Percentiles rank a stretch among this genome's conserved stretches.
Conservation (phyloP, 2,888 invertebrate genomes). For the Hedychridium roseum region DNA sequence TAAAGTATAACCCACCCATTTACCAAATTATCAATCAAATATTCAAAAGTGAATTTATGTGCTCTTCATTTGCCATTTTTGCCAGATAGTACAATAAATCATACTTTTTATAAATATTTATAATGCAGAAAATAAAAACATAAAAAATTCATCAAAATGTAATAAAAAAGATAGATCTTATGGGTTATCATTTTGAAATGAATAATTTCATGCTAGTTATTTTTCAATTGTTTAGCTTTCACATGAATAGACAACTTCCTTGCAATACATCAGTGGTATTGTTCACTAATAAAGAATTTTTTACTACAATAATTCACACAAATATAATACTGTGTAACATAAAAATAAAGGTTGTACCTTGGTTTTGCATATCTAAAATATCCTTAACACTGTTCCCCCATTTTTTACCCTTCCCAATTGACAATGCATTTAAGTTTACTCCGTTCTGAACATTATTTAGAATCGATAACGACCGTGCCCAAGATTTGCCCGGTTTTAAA, state of each 20-base stretch:
- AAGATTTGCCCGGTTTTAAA: slow-evolving; percentile 73
- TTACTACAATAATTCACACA: slow-evolving; percentile 17
- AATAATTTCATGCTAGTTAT: too few relatives aligned
- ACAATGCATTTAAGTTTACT: slow-evolving; percentile 63
- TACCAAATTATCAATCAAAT: slow-evolving; percentile 51
- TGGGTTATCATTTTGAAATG: slow-evolving; percentile 32
- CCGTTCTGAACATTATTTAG: slow-evolving; percentile 66
- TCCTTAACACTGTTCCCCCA: slow-evolving; percentile 68
- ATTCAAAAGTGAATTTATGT: too few relatives aligned
- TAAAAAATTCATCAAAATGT: slow-evolving; percentile 12
- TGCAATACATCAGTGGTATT: slow-evolving; percentile 5
- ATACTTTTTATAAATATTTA: slow-evolving; percentile 4
- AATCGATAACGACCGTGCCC: slow-evolving; percentile 73
- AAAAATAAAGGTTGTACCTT: too few relatives aligned
- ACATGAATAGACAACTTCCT: slow-evolving; percentile 12
- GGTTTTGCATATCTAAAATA: slow-evolving; percentile 67
- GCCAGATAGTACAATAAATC: slow-evolving; percentile 2
- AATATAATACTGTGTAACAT: slow-evolving; percentile 29
- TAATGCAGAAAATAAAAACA: neutral
- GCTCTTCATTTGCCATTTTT: too few relatives aligned
- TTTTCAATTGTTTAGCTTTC: slow-evolving; percentile 10
- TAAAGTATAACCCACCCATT: slow-evolving; percentile 67
- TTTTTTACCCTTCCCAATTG: slow-evolving; percentile 66
- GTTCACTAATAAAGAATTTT: slow-evolving; percentile 6
- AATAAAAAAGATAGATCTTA: slow-evolving; percentile 17